Percentiles rank a stretch among this genome's conserved stretches.
Evolutionary conservation across 2,797 vertebrate genomes (phyloP).

Genomic region (Antrozous pallidus): DNA sequence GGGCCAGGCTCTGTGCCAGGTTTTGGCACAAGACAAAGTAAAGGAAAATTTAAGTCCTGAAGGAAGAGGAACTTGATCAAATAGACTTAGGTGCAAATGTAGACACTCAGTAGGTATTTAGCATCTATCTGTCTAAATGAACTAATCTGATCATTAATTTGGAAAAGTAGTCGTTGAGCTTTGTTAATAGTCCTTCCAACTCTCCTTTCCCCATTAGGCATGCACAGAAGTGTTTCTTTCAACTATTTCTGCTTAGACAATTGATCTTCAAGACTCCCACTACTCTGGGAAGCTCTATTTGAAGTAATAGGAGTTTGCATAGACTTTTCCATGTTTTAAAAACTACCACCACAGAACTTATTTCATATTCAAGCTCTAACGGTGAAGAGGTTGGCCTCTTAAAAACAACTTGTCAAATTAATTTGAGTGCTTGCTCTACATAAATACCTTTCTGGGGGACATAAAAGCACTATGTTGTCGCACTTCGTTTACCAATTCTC

Average conservation of each 20-base stretch:
- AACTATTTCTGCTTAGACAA: background rate
- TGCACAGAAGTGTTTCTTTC: background rate
- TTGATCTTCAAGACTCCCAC: background rate
- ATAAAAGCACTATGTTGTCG: background rate
- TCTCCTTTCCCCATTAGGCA: background rate
- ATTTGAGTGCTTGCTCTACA: background rate
- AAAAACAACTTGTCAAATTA: constrained; percentile 45
- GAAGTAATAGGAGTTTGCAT: background rate
- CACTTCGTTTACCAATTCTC: constrained; percentile 35
- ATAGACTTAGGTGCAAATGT: background rate
- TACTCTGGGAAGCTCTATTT: background rate
- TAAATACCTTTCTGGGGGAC: constrained; percentile 21
- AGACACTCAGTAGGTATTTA: background rate
- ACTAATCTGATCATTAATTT: constrained; percentile 40
- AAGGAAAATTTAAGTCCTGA: constrained; percentile 33
- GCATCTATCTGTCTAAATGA: background rate
- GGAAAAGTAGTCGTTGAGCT: constrained; percentile 15
- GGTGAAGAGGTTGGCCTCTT: constrained; percentile 1
- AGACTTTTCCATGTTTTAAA: constrained; percentile 12
- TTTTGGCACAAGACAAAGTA: constrained; percentile 42
- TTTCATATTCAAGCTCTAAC: background rate
- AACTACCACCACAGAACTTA: background rate
- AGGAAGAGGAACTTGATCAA: background rate
- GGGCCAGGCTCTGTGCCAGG: background rate
- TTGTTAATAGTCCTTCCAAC: background rate